phyloP scores from a whole-genome alignment of 2,113 vertebrate genomes.

The Sorex fumeus region DNA sequence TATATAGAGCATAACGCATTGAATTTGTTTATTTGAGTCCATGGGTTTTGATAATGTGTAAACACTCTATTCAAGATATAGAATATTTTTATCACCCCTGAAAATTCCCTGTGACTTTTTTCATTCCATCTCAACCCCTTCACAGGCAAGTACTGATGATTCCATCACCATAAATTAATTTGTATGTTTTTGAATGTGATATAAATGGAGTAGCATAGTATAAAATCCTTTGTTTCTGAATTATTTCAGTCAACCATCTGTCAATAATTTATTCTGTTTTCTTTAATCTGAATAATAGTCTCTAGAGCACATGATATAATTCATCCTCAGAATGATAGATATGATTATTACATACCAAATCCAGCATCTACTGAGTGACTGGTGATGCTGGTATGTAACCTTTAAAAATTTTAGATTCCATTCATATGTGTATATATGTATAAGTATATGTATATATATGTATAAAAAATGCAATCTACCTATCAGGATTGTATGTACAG shows the following conservation, averaged over 20 bases:
- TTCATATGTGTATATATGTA: neutral
- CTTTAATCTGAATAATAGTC: neutral
- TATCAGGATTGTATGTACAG: neutral
- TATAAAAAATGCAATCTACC: neutral
- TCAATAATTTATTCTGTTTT: slow-evolving; percentile 4
- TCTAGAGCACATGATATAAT: neutral
- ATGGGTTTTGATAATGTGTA: neutral
- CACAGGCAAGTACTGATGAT: neutral
- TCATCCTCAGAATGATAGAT: neutral
- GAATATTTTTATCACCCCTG: slow-evolving; percentile 38
- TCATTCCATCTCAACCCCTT: neutral
- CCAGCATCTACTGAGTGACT: neutral
- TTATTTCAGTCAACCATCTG: slow-evolving; percentile 5
- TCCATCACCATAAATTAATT: slow-evolving; percentile 7
- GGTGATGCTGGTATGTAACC: neutral
- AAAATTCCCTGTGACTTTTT: neutral
- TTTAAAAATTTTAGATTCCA: slow-evolving; percentile 25
- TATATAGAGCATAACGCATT: neutral
- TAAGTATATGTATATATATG: no score
- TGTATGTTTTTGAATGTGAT: neutral
- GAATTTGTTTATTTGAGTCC: slow-evolving; percentile 18
- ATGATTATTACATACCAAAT: neutral
- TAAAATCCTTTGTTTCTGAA: slow-evolving; percentile 28
- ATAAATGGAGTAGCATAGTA: neutral
- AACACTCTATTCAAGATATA: neutral